phyloP scores from a whole-genome alignment of 2,888 invertebrate species.

The Leucophora obtusa region DNA sequence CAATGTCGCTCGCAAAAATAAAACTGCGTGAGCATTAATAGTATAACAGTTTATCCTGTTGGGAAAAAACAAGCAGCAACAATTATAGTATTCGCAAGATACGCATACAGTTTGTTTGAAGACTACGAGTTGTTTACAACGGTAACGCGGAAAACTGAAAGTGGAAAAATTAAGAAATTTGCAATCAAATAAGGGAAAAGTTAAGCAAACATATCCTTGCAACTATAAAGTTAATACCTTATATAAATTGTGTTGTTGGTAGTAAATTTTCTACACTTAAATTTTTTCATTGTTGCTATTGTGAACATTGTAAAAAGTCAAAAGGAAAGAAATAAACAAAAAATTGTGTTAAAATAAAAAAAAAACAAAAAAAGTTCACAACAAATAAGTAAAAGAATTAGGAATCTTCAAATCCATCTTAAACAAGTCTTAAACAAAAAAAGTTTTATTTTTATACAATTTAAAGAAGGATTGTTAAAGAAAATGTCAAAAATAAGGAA shows the following conservation, averaged over 20 bases:
- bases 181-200: not conserved
- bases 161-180: not conserved
- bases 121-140: conserved; percentile 52
- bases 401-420: not conserved
- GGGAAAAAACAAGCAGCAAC: conserved; percentile 29
- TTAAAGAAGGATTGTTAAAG: not conserved
- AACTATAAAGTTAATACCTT: conserved; percentile 5
- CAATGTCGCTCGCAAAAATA: not conserved
- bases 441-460: not conserved
- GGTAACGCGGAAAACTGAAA: conserved; percentile 45
- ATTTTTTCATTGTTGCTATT: not conserved
- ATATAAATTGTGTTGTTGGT: conserved; percentile 3
- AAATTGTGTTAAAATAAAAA: not conserved
- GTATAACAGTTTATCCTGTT: conserved; percentile 54
- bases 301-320: not conserved
- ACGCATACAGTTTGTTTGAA: conserved; percentile 59
- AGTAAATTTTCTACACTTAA: conserved; percentile 4
- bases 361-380: not conserved
- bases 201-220: not conserved
- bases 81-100: conserved; percentile 46
- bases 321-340: not conserved
- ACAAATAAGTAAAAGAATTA: not conserved
- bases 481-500: not conserved
- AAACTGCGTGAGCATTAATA: conserved; percentile 54
- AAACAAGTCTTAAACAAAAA: no score